These are phyloP conservation scores for Brenthis hecate DNA, from an alignment of 2,888 invertebrate species.

Conservation along the genomic window DNA sequence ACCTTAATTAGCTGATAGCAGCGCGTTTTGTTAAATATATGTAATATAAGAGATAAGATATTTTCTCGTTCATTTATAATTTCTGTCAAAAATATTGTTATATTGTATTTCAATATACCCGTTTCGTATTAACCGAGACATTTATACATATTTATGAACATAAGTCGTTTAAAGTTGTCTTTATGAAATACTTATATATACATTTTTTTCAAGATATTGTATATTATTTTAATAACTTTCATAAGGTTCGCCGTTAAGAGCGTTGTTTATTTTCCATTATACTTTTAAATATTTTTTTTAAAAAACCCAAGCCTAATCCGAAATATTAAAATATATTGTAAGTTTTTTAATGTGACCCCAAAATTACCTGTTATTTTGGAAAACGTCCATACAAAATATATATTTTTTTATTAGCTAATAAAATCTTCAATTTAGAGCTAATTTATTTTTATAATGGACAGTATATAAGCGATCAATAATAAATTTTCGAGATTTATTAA, in stretches of 20 bases:
- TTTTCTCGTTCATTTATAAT: slow-evolving; percentile 26
- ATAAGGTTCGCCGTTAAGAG: slow-evolving; percentile 6
- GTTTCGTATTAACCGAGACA: slow-evolving; percentile 43
- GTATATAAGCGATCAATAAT: slow-evolving; percentile 21
- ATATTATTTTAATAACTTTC: slow-evolving; percentile 22
- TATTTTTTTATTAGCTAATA: slow-evolving; percentile 36
- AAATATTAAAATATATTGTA: slow-evolving; percentile 27
- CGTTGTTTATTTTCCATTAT: slow-evolving; percentile 15
- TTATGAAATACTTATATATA: slow-evolving; percentile 16
- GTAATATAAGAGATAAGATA: slow-evolving; percentile 25
- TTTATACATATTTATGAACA: slow-evolving; percentile 51
- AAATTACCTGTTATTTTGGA: slow-evolving; percentile 37
- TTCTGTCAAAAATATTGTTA: slow-evolving; percentile 30
- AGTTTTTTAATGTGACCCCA: slow-evolving; percentile 32
- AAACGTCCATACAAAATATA: slow-evolving; percentile 37
- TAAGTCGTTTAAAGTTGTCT: slow-evolving; percentile 30
- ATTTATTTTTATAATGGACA: slow-evolving; percentile 26
- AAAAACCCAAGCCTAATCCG: slow-evolving; percentile 23
- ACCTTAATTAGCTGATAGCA: slow-evolving; percentile 22
- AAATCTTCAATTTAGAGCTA: slow-evolving; percentile 35
- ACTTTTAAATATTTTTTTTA: slow-evolving; percentile 13
- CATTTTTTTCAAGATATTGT: slow-evolving; percentile 4
- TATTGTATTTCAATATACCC: slow-evolving; percentile 36
- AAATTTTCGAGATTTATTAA: slow-evolving; percentile 26
- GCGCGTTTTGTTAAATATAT: slow-evolving; percentile 16